These are phyloP conservation scores for Philereme vetulata DNA, from an alignment of 2,888 invertebrate genomes.

Conservation along the genomic window DNA sequence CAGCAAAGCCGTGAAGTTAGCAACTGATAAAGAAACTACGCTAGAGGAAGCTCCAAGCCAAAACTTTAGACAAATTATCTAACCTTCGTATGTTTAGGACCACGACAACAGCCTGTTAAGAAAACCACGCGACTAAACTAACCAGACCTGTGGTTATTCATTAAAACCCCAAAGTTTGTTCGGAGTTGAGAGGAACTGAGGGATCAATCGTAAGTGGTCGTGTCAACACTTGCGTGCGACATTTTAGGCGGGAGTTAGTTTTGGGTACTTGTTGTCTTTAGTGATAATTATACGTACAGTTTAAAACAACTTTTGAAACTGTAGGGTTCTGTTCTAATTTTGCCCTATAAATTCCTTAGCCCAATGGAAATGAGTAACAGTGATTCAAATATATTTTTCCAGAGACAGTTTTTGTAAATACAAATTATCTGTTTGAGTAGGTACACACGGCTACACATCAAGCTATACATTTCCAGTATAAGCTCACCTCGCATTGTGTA, in stretches of 20 bases:
- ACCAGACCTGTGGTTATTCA: slow-evolving; percentile 46
- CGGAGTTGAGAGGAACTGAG: slow-evolving; percentile 12
- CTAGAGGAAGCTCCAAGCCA: slow-evolving; percentile 49
- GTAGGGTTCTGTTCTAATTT: slow-evolving; percentile 10
- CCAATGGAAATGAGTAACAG: too few relatives aligned
- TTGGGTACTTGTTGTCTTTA: slow-evolving; percentile 41
- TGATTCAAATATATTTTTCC: too few relatives aligned
- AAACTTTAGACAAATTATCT: slow-evolving; percentile 63
- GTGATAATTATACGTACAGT: slow-evolving; percentile 37
- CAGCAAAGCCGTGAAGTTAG: slow-evolving; percentile 44
- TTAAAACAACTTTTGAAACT: slow-evolving; percentile 27
- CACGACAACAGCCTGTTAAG: slow-evolving; percentile 54
- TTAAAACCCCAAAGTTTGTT: slow-evolving; percentile 33
- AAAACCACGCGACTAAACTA: slow-evolving; percentile 50
- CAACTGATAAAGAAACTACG: slow-evolving; percentile 60
- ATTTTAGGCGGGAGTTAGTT: slow-evolving; percentile 43
- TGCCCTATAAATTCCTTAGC: too few relatives aligned
- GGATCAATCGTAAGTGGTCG: slow-evolving; percentile 45
- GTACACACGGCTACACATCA: too few relatives aligned
- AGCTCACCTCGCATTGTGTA: too few relatives aligned
- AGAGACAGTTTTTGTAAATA: too few relatives aligned
- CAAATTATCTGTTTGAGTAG: too few relatives aligned
- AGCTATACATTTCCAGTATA: too few relatives aligned
- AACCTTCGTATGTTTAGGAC: slow-evolving; percentile 65
- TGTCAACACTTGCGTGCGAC: slow-evolving; percentile 52